Base-by-base conservation (phyloP, 2,888 invertebrate species). In the Macrophya annulata region DNA sequence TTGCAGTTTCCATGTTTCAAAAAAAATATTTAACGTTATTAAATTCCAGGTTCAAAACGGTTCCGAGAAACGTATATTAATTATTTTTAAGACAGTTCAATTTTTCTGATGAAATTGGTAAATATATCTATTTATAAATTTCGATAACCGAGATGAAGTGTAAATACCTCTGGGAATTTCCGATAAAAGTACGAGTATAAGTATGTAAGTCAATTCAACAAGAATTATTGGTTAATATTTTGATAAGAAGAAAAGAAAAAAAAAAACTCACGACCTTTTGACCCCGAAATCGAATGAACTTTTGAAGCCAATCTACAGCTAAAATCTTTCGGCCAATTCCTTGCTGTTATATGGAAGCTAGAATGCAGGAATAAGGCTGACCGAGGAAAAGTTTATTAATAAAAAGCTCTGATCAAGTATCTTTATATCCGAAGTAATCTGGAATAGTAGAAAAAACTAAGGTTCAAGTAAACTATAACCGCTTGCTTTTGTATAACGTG, bases 301-400 rank as follows among this genome's bases (percentile, higher is more conserved):
- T 48, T n/a, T 17, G 9, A 48, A 77, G n/a, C n/a, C 77, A 37
- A 55, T 77, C 8, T 2, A 17, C 17, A 77, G n/a, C 10, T 9
- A 37, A 37, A 68, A 68, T 31, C 12, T 43, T 55, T 55, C 77
- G 4, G 37, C 25, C 77, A 77, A 77, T 77, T 77, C 17, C 21
- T 55, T 12, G n/a, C 10, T 15, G 37, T 17, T 37, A 4, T 12
- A 4, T 12, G 77, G 37, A 55, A 51, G 15, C 37, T 48, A n/a
- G n/a, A 76, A 37, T 31, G 76, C 21, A 68, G 37, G 68, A 68
- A 68, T 0, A 37, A 68, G 5, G 6, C 68, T 37, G 68, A 68
- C 68, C 68, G 68, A 68, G 68, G 17, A 68, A 72, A 77, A 77
- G 51, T 77, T 77, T 77, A 55, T 77, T 55, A 48, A 77, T 77